phyloP scores from a whole-genome alignment of 1,140 invertebrate genomes.

The Bombus balteatus region DNA sequence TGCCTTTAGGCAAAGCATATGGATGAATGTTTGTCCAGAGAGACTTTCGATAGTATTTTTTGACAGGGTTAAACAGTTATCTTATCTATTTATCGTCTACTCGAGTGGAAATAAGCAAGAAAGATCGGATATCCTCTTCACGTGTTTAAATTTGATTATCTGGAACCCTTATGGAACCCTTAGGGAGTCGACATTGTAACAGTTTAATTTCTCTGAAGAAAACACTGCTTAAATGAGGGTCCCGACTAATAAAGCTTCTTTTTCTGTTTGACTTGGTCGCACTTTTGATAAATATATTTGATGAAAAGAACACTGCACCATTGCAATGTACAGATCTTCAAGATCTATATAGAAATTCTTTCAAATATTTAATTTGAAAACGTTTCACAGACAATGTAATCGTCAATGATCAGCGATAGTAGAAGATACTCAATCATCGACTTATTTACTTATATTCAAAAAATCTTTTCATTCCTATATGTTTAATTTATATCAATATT shows the following conservation, averaged over 20 bases:
- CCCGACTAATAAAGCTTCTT: not conserved
- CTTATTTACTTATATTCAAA: too few species aligned
- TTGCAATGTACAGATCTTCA: not conserved
- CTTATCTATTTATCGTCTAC: not conserved
- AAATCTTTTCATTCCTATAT: too few species aligned
- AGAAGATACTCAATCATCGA: too few species aligned
- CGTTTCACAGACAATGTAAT: too few species aligned
- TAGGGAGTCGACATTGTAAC: not conserved
- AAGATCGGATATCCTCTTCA: not conserved
- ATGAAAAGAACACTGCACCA: not conserved
- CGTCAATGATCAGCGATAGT: too few species aligned
- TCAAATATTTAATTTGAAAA: too few species aligned
- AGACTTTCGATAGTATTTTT: not conserved
- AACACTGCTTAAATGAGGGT: not conserved
- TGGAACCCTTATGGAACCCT: not conserved
- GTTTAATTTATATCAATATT: too few species aligned
- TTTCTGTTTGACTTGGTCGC: too few species aligned
- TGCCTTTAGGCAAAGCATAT: too few species aligned
- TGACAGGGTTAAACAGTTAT: not conserved
- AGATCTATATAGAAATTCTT: too few species aligned
- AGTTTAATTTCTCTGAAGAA: not conserved
- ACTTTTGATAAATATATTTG: not conserved
- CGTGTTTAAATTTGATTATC: conserved; percentile 24
- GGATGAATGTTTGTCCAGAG: too few species aligned
- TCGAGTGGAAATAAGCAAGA: not conserved